Evolutionary conservation across 1,140 invertebrate genomes (phyloP).

Genomic region (Hyles euphorbiae): DNA sequence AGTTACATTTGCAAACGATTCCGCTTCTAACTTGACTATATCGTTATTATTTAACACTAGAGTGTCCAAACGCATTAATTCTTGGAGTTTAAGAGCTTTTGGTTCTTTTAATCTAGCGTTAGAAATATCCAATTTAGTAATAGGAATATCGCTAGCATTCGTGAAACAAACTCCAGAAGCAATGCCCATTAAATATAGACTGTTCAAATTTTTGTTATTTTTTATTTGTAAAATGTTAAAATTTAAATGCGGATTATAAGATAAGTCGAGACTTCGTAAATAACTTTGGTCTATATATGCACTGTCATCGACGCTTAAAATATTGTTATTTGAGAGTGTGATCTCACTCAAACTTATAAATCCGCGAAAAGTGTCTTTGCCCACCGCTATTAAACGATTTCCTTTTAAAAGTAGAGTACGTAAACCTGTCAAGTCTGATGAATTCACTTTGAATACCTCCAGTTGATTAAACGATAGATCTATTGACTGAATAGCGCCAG

Average conservation of each 20-base stretch:
- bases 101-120: constrained; percentile 28
- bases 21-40: constrained; percentile 24
- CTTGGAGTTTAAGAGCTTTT: constrained; percentile 20
- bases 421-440: constrained; percentile 31
- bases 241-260: constrained; percentile 25
- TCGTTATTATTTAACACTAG: constrained; percentile 32
- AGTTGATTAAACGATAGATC: constrained; percentile 50
- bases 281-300: constrained; percentile 21
- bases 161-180: constrained; percentile 24
- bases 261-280: constrained; percentile 32
- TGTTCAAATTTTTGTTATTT: constrained; percentile 23
- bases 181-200: constrained; percentile 33
- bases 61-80: constrained; percentile 22
- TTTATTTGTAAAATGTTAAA: constrained; percentile 15
- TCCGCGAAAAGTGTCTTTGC: constrained; percentile 19
- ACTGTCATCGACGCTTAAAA: constrained; percentile 21
- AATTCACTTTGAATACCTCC: constrained; percentile 33
- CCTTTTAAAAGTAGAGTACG: constrained; percentile 36
- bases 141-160: constrained; percentile 8
- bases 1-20: constrained; percentile 22
- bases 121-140: constrained; percentile 31
- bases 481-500: constrained; percentile 29
- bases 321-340: constrained; percentile 36
- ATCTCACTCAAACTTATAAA: constrained; percentile 27
- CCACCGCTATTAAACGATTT: constrained; percentile 34